Conservation (phyloP, 2,888 invertebrate species). For the Notodonta ziczac region DNA sequence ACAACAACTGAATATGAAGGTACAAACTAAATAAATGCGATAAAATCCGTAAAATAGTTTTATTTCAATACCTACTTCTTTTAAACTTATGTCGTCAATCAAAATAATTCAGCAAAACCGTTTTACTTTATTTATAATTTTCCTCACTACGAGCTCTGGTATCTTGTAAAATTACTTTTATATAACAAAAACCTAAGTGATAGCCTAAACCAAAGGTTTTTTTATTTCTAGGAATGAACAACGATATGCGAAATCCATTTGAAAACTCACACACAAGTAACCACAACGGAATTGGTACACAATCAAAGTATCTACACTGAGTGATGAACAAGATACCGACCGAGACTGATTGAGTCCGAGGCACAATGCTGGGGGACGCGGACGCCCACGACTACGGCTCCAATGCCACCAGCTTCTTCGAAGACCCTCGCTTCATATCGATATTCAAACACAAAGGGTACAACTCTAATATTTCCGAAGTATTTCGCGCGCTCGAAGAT, state of each 20-base stretch:
- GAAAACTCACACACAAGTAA: constrained; percentile 5
- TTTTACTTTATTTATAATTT: no score
- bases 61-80: no score
- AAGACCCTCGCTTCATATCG: constrained; percentile 65
- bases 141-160: not conserved
- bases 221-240: constrained; percentile 23
- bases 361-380: constrained; percentile 69
- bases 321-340: constrained; percentile 60
- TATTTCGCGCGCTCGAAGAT: constrained; percentile 67
- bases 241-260: constrained; percentile 30
- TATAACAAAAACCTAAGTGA: no score
- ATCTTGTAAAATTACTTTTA: not conserved
- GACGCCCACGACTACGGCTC: constrained; percentile 49
- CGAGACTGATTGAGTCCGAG: constrained; percentile 11
- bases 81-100: no score
- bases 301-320: constrained; percentile 35
- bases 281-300: constrained; percentile 11
- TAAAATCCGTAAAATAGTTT: no score
- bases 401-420: constrained; percentile 50
- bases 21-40: no score
- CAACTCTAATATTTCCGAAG: constrained; percentile 62
- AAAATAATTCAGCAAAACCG: no score
- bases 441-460: constrained; percentile 62
- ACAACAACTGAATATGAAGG: no score
- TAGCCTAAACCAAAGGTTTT: not conserved